Evolutionary conservation across 2,113 vertebrate species (phyloP).

Genomic region (Campylomormyrus tamandua): DNA sequence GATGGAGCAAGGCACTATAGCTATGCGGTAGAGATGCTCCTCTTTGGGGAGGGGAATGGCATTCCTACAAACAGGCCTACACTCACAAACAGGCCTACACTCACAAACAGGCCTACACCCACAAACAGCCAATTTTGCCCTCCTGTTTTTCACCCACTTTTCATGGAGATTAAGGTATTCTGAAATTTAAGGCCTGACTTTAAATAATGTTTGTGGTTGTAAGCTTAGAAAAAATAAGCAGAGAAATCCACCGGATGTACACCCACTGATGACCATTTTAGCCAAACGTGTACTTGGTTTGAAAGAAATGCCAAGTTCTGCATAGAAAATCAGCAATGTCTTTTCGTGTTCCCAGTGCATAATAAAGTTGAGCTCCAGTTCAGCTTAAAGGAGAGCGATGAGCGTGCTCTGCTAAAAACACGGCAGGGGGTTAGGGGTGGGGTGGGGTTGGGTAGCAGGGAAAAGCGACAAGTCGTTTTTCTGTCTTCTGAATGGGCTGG

Average conservation of each 20-base stretch:
- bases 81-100: not conserved
- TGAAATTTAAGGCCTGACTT: not conserved
- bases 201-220: not conserved
- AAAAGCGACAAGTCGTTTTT: not conserved
- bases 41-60: not conserved
- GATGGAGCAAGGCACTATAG: constrained; percentile 30
- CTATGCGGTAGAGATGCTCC: constrained; percentile 22
- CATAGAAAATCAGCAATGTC: not conserved
- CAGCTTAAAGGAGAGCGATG: not conserved
- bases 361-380: not conserved
- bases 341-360: not conserved
- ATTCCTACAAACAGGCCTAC: not conserved
- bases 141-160: not conserved
- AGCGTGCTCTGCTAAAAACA: not conserved
- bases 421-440: not conserved
- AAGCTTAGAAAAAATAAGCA: not conserved
- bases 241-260: not conserved
- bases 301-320: not conserved
- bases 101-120: not conserved
- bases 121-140: not conserved
- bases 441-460: no score
- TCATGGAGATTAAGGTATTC: not conserved
- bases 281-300: not conserved
- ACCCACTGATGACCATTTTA: not conserved
- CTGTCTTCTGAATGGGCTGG: not conserved